Evolutionary conservation across 1,140 invertebrate genomes (phyloP).

Genomic region (Periplaneta americana): DNA sequence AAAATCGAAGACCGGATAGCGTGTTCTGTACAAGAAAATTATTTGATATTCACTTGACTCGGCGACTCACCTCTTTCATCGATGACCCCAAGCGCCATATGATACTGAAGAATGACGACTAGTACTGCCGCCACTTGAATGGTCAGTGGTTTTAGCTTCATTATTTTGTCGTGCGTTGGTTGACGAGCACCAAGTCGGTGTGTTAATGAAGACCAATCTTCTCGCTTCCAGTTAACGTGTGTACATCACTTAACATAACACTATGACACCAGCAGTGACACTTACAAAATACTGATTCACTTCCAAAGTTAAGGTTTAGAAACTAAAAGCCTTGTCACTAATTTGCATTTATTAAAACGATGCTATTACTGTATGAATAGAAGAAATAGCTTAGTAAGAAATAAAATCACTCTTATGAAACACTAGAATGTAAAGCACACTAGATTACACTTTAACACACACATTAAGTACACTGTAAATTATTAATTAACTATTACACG

Average conservation of each 20-base stretch:
- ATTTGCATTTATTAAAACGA: not conserved
- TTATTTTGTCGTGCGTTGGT: not conserved
- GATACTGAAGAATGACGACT: slow-evolving; percentile 29
- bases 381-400: not conserved
- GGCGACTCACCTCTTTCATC: slow-evolving; percentile 38
- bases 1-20: no score
- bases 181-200: not conserved
- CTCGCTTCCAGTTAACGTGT: not conserved
- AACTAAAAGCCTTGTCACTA: no score
- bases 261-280: not conserved
- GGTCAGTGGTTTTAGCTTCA: not conserved
- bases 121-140: slow-evolving; percentile 11
- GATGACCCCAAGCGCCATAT: slow-evolving; percentile 32
- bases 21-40: no score
- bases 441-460: not conserved
- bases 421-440: not conserved
- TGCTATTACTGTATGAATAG: not conserved
- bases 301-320: no score
- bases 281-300: not conserved
- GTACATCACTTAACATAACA: not conserved
- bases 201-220: not conserved
- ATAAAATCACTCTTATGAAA: not conserved
- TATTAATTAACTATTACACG: not conserved
- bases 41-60: no score
- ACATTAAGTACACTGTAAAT: not conserved